phyloP scores from a whole-genome alignment of 2,797 vertebrate species.

The Sebastes hubbsi region DNA sequence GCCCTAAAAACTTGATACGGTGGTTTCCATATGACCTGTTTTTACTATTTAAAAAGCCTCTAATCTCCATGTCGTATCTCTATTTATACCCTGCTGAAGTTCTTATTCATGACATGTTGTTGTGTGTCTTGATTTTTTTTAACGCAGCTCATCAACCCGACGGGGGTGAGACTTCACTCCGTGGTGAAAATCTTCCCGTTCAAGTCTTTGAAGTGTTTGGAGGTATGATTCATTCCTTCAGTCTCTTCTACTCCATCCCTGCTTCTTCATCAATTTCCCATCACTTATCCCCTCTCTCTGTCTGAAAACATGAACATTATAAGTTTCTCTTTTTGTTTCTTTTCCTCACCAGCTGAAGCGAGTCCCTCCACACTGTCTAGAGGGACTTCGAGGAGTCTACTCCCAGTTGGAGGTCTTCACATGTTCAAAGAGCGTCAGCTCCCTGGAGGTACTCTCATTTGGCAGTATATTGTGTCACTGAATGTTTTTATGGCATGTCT shows the following conservation, averaged over 20 bases:
- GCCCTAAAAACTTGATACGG: too few relatives aligned
- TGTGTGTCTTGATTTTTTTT: not conserved
- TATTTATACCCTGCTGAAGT: not conserved
- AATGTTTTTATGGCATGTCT: not conserved
- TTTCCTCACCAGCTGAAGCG: constrained; percentile 84
- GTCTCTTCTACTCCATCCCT: not conserved
- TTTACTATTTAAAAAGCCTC: not conserved
- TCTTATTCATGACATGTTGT: not conserved
- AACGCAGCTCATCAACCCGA: constrained; percentile 87
- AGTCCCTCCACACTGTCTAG: constrained; percentile 91
- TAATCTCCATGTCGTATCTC: not conserved
- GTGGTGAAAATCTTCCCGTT: constrained; percentile 95
- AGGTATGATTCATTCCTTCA: constrained; percentile 79
- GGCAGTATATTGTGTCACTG: not conserved
- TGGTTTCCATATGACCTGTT: not conserved
- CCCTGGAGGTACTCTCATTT: constrained; percentile 84
- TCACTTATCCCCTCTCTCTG: not conserved
- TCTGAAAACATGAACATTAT: not conserved
- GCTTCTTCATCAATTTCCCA: not conserved
- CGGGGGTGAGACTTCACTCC: constrained; percentile 81
- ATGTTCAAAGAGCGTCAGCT: constrained; percentile 90
- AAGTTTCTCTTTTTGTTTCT: not conserved
- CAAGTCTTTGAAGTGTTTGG: constrained; percentile 92
- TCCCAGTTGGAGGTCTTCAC: constrained; percentile 93
- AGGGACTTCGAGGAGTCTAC: constrained; percentile 90